These are phyloP conservation scores for Caenorhabditis elegans DNA, from an alignment of 1,140 invertebrate genomes.

Conservation along the genomic window DNA sequence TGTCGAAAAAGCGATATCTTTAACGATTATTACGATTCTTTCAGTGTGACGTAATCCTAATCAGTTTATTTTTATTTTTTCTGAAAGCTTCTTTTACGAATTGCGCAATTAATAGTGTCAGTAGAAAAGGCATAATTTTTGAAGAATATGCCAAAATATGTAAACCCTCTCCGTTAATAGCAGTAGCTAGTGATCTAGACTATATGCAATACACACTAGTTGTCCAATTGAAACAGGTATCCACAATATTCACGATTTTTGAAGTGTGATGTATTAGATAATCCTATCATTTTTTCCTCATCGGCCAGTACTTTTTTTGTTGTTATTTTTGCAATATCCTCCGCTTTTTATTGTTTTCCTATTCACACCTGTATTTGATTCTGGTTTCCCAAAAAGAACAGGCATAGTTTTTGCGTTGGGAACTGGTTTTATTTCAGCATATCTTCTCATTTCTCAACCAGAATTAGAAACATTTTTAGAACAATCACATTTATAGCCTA, in stretches of 20 bases:
- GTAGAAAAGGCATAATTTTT: too few relatives aligned
- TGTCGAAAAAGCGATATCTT: not conserved
- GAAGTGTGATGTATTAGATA: constrained; percentile 21
- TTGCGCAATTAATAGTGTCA: not conserved
- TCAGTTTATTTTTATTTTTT: not conserved
- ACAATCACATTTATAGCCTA: too few relatives aligned
- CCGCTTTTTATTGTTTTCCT: not conserved
- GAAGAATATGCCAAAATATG: too few relatives aligned
- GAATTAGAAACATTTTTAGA: too few relatives aligned
- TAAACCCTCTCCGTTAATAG: too few relatives aligned
- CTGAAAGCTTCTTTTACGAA: not conserved
- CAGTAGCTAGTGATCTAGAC: too few relatives aligned
- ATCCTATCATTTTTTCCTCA: not conserved
- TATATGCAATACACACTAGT: too few relatives aligned
- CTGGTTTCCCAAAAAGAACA: too few relatives aligned
- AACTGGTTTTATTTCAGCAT: too few relatives aligned
- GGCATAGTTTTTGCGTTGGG: too few relatives aligned
- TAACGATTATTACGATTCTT: not conserved
- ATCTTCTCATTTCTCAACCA: too few relatives aligned
- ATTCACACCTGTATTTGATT: too few relatives aligned
- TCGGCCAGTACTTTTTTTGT: not conserved
- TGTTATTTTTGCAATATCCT: not conserved
- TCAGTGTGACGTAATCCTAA: not conserved
- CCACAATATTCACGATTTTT: not conserved
- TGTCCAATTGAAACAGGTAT: not conserved